Base-by-base conservation (phyloP, 2,797 vertebrate species). In the Rhynchonycteris naso region DNA sequence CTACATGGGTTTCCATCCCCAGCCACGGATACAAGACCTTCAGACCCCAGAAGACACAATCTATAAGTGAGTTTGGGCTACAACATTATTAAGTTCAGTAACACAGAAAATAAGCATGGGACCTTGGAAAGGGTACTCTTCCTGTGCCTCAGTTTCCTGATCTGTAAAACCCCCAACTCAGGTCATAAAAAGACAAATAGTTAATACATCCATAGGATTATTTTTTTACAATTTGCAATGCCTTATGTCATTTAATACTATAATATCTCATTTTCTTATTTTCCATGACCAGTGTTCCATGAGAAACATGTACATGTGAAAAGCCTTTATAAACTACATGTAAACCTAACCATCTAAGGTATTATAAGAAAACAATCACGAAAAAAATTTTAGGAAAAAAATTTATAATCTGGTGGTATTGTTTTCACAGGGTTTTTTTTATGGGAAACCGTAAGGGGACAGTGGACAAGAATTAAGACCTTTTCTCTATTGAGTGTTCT, bases 21-120 rank as follows among this genome's bases (percentile, higher is more conserved):
- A 11, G 7, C 52, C 35, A 3, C 0, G 5, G 5, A 18, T 3
- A 10, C 4, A 1, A 19, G 33, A 35, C 47, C 52, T 21, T 47
- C 75, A 35, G 26, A 15, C 22, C 80, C 82, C 7, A 4, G 22
- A 79, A 22, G 5, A 16, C 2, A 12, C 4, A 16, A 38, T 47
- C 69, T 5, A 4, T 9, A 2, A 15, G 11, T 14, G 69, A 9
- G 30, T 9, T 43, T 65, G 1, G 7, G 30, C 65, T 8, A 11
- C 24, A 1, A 12, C 11, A 7, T 18, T 5, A 30, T 28, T 43
- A 52, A 35, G 14, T 18, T 59, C 19, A 18, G 52, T 16, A 47
- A 56, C 5, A 0, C 12, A 24, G 52, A 33, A 66, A 66, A 33
- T 2, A 52, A 33, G 18, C 50, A 7, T 1, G 43, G 7, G 4